phyloP scores from a whole-genome alignment of 1,140 invertebrate genomes.

The Macrocentrus cingulum region DNA sequence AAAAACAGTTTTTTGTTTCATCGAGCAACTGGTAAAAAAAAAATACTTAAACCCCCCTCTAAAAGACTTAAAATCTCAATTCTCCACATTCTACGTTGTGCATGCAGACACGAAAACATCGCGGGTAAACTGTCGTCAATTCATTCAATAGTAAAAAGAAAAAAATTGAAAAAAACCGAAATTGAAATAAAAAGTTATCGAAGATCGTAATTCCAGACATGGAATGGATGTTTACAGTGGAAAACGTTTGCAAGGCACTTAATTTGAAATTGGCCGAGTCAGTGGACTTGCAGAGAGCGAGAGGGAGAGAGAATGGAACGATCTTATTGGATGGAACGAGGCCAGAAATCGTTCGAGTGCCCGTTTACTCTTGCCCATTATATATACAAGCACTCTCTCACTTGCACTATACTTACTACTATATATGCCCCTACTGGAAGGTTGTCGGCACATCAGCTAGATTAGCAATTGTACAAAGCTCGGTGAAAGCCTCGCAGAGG shows the following conservation, averaged over 20 bases:
- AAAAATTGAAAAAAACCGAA: background rate
- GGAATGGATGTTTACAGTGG: slow-evolving; percentile 5
- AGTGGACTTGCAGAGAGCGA: slow-evolving; percentile 19
- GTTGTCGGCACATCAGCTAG: slow-evolving; percentile 21
- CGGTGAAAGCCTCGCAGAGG: background rate
- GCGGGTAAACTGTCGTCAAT: no score
- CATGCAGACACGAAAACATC: no score
- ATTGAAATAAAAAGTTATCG: background rate
- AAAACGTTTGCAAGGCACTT: slow-evolving; percentile 21
- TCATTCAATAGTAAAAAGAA: background rate
- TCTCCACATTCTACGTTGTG: no score
- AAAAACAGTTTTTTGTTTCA: no score
- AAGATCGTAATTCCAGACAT: slow-evolving; percentile 1
- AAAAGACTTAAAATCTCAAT: no score
- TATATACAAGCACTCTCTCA: no score
- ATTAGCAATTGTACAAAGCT: slow-evolving; percentile 34
- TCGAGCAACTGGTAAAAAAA: no score
- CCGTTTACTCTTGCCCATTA: no score
- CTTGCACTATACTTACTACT: background rate
- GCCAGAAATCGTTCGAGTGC: slow-evolving; percentile 16
- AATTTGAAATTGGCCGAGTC: slow-evolving; percentile 25
- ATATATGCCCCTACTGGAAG: slow-evolving; percentile 5
- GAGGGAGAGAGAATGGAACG: no score
- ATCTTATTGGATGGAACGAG: slow-evolving; percentile 21
- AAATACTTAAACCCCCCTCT: no score